These are phyloP conservation scores for Ochropacha duplaris DNA, from an alignment of 2,888 invertebrate genomes.

Conservation along the genomic window DNA sequence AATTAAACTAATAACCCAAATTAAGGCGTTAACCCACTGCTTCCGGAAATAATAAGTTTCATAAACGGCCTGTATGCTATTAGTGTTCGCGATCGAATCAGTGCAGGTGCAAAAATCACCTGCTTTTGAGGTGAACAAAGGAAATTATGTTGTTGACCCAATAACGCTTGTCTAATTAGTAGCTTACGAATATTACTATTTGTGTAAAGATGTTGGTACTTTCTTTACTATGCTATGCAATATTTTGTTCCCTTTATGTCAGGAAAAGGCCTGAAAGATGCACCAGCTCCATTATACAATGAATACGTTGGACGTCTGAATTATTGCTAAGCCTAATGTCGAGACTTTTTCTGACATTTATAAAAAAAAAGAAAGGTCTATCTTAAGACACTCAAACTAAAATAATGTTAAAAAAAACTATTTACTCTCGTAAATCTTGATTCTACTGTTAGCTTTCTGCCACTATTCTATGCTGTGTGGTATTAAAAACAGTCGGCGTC, in stretches of 20 bases:
- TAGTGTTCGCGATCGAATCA: conserved; percentile 47
- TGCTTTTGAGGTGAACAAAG: conserved; percentile 11
- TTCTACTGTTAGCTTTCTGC: background rate
- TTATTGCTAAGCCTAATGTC: too few species aligned
- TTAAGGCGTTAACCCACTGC: conserved; percentile 6
- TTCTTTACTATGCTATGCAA: too few species aligned
- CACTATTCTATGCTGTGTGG: background rate
- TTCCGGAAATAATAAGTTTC: conserved; percentile 37
- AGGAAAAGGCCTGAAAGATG: too few species aligned
- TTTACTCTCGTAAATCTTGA: background rate
- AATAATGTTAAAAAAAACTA: background rate
- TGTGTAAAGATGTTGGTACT: background rate
- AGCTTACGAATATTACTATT: too few species aligned
- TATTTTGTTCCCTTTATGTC: too few species aligned
- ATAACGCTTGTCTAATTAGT: background rate
- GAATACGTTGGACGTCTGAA: too few species aligned
- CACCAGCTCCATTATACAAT: too few species aligned
- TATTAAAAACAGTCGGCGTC: conserved; percentile 5
- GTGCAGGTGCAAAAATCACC: conserved; percentile 28
- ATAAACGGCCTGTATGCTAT: conserved; percentile 48
- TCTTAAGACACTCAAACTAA: background rate
- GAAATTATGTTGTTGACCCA: conserved; percentile 9
- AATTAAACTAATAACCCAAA: background rate
- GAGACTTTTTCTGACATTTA: too few species aligned
- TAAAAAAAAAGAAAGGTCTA: too few species aligned